Evolutionary conservation across 2,113 vertebrate genomes (phyloP).

Genomic region (Calonectris borealis): DNA sequence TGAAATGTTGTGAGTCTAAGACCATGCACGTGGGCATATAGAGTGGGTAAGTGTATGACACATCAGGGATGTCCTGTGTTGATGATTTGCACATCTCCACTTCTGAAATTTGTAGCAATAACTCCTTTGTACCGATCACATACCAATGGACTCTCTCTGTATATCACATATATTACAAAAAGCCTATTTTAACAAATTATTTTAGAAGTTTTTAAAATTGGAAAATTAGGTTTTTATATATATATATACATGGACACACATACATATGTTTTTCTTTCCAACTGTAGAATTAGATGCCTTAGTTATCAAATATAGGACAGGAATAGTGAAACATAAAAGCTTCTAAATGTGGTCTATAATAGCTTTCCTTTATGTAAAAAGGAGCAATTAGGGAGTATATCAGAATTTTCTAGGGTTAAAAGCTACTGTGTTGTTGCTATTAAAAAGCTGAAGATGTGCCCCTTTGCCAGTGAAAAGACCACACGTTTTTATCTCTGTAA

Average conservation of each 20-base stretch:
- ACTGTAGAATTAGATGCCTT: neutral
- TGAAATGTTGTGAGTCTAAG: neutral
- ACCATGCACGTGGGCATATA: accelerated
- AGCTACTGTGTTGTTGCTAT: neutral
- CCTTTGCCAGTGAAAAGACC: neutral
- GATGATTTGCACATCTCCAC: neutral
- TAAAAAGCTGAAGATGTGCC: neutral
- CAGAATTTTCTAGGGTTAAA: neutral
- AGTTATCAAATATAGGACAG: neutral
- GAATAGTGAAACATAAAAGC: neutral
- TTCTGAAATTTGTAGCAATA: neutral
- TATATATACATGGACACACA: neutral
- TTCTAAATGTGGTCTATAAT: neutral
- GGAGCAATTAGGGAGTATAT: neutral
- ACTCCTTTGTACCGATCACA: neutral
- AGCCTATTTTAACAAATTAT: neutral
- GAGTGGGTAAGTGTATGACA: too few relatives aligned
- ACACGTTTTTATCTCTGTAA: neutral
- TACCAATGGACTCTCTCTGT: too few relatives aligned
- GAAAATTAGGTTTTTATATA: neutral
- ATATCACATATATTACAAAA: neutral
- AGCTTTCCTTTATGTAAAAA: neutral
- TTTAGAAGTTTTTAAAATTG: neutral
- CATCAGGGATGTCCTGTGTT: neutral
- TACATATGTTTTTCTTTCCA: neutral